phyloP scores from a whole-genome alignment of 2,888 invertebrate genomes.

The Polyommatus iphigenia region DNA sequence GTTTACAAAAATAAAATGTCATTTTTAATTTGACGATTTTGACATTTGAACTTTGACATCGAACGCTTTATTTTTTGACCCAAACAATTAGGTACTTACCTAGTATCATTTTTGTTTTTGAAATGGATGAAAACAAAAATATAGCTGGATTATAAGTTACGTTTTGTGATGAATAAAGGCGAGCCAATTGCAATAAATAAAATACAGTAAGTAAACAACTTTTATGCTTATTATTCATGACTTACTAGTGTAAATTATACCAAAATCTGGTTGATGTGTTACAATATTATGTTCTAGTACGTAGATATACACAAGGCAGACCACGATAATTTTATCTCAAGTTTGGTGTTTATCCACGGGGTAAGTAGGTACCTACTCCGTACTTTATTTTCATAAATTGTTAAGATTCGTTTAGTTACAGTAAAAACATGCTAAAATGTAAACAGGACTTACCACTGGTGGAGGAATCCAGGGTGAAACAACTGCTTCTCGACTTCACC shows the following conservation, averaged over 20 bases:
- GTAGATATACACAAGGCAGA: not conserved
- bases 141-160: not conserved
- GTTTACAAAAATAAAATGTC: not conserved
- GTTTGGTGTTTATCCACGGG: not conserved
- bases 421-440: not conserved
- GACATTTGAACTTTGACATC: not conserved
- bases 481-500: slow-evolving; percentile 75
- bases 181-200: not conserved
- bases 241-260: not conserved
- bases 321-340: not conserved
- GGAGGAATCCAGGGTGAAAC: slow-evolving; percentile 69
- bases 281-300: not conserved
- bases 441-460: slow-evolving; percentile 51
- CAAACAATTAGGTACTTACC: too few species aligned
- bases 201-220: not conserved
- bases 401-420: not conserved
- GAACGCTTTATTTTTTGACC: not conserved
- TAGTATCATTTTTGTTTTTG: not conserved
- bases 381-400: not conserved
- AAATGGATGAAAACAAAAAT: not conserved
- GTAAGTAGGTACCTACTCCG: not conserved
- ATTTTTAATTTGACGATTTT: not conserved
- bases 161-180: not conserved
- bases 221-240: not conserved
- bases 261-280: not conserved